Evolutionary conservation across 2,888 invertebrate species (phyloP).

Genomic region (Lasioglossum figueresi): DNA sequence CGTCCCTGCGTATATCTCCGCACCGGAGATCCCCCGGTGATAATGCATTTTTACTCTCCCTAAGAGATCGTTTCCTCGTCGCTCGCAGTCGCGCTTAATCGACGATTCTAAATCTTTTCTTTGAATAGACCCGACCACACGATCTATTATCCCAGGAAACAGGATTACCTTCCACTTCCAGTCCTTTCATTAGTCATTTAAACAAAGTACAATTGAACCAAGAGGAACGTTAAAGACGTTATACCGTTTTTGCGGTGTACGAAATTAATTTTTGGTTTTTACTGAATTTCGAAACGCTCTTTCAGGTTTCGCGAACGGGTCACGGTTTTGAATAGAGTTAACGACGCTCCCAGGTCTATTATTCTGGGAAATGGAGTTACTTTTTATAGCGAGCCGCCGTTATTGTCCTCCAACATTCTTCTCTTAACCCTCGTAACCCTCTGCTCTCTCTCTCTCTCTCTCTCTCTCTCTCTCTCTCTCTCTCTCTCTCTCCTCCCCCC

Average conservation of each 20-base stretch:
- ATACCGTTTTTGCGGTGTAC: not conserved
- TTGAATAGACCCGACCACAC: not conserved
- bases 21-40: not conserved
- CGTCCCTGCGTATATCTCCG: not conserved
- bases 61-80: not conserved
- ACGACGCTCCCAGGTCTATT: not conserved
- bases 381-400: not conserved
- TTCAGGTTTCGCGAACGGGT: not conserved
- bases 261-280: not conserved
- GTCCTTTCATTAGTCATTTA: not conserved
- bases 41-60: conserved; percentile 10
- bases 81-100: not conserved
- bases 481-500: no score
- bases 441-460: no score
- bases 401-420: not conserved
- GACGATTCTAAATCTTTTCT: not conserved
- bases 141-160: not conserved
- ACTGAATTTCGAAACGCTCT: not conserved
- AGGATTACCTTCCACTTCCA: not conserved
- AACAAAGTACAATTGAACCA: not conserved
- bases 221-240: not conserved
- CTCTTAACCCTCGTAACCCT: not conserved
- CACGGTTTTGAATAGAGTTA: not conserved
- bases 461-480: no score
- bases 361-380: not conserved